These are phyloP conservation scores for Miltochrista miniata DNA, from an alignment of 2,888 invertebrate genomes.

Conservation along the genomic window DNA sequence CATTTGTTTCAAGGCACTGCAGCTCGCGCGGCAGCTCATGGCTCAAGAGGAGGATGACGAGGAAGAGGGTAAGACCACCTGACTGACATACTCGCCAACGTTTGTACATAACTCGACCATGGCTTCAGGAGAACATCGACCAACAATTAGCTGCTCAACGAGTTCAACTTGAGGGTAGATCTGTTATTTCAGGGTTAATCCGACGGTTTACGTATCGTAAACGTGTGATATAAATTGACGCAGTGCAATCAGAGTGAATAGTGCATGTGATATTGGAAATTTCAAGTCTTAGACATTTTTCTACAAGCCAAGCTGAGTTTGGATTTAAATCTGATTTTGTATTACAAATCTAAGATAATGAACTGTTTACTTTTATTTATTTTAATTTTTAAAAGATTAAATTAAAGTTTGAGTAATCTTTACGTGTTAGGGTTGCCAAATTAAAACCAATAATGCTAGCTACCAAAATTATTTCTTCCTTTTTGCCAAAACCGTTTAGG, in stretches of 20 bases:
- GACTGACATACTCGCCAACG: slow-evolving; percentile 49
- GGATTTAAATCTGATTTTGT: slow-evolving; percentile 6
- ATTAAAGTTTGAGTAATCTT: background rate
- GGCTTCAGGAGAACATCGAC: slow-evolving; percentile 34
- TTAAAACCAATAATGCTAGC: too few species aligned
- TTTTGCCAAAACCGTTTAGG: slow-evolving; percentile 7
- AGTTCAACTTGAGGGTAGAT: slow-evolving; percentile 7
- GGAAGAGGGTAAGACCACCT: slow-evolving; percentile 74
- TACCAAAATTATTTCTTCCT: slow-evolving; percentile 1
- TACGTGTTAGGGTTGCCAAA: background rate
- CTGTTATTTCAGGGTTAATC: slow-evolving; percentile 29
- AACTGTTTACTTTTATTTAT: background rate
- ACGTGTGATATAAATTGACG: background rate
- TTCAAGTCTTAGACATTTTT: slow-evolving; percentile 7
- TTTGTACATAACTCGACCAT: slow-evolving; percentile 42
- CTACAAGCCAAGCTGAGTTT: slow-evolving; percentile 4
- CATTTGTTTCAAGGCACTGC: slow-evolving; percentile 89
- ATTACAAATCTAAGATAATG: slow-evolving; percentile 10
- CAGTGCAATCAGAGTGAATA: slow-evolving; percentile 4
- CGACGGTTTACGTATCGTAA: slow-evolving; percentile 9
- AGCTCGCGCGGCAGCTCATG: slow-evolving; percentile 94
- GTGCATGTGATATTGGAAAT: slow-evolving; percentile 8
- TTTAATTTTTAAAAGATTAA: background rate
- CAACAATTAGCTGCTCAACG: slow-evolving; percentile 11
- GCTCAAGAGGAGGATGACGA: slow-evolving; percentile 95